Percentiles rank a stretch among this genome's conserved stretches.
These are phyloP conservation scores for Prolemur simus DNA, from an alignment of 2,113 vertebrate genomes.

Conservation along the genomic window DNA sequence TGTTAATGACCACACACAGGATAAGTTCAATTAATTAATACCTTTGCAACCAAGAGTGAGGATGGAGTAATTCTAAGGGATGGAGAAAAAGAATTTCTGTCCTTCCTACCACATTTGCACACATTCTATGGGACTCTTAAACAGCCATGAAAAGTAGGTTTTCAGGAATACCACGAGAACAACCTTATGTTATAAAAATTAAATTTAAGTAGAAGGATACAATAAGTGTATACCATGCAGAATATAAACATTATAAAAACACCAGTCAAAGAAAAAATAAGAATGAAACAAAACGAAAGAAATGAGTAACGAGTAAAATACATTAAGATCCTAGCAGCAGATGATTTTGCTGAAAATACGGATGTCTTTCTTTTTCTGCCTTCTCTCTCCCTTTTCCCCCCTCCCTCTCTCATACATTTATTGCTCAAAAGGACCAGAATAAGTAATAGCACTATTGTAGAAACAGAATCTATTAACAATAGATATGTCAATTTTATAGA, in stretches of 20 bases:
- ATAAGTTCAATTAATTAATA: rapidly evolving
- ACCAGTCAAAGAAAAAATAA: not conserved
- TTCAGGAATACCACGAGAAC: not conserved
- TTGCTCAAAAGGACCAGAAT: not conserved
- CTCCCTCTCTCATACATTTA: not conserved
- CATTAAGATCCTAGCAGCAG: not conserved
- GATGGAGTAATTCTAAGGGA: not conserved
- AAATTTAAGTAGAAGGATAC: not conserved
- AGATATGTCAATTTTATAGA: not conserved
- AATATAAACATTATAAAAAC: not conserved
- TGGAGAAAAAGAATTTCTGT: not conserved
- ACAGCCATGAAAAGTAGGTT: not conserved
- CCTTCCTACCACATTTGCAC: not conserved
- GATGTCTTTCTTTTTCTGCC: not conserved
- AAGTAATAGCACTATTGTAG: not conserved
- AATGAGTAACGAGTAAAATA: not conserved
- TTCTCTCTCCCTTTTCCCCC: not conserved
- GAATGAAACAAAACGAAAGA: not conserved
- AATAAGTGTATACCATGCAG: not conserved
- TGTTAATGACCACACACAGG: not conserved
- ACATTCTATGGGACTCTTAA: not conserved
- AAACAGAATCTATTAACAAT: not conserved
- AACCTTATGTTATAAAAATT: not conserved
- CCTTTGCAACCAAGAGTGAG: not conserved
- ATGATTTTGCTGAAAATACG: not conserved